phyloP scores from a whole-genome alignment of 2,797 vertebrate genomes.

The Acanthurus tractus region DNA sequence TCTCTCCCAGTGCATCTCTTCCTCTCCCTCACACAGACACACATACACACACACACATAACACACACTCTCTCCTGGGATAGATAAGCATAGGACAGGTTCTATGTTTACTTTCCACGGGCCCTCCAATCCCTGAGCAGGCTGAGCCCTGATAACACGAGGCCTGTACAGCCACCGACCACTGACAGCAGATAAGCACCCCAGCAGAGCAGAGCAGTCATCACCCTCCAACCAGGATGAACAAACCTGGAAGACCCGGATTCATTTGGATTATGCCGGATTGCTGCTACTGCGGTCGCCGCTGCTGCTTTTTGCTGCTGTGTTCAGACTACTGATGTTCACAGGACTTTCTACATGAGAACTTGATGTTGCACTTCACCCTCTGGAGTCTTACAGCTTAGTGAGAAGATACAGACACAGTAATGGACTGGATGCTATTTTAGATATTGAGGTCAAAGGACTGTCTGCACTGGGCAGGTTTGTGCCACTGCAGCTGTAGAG shows the following conservation, averaged over 20 bases:
- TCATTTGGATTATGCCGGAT: slow-evolving; percentile 89
- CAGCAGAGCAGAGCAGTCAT: slow-evolving; percentile 77
- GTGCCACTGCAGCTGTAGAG: slow-evolving; percentile 46
- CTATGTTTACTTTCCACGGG: slow-evolving; percentile 84
- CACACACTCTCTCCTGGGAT: slow-evolving; percentile 68
- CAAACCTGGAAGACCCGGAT: slow-evolving; percentile 81
- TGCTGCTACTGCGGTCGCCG: slow-evolving; percentile 61
- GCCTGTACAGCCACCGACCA: slow-evolving; percentile 79
- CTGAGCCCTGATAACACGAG: slow-evolving; percentile 84
- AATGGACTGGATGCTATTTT: slow-evolving; percentile 73
- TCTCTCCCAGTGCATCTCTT: slow-evolving; percentile 23
- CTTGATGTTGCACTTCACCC: slow-evolving; percentile 72
- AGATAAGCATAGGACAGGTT: slow-evolving; percentile 87
- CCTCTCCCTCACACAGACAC: slow-evolving; percentile 39
- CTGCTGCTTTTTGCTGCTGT: slow-evolving; percentile 61
- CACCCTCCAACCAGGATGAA: slow-evolving; percentile 81
- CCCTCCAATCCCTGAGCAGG: slow-evolving; percentile 83
- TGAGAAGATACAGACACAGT: slow-evolving; percentile 56
- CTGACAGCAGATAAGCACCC: slow-evolving; percentile 84
- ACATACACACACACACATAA: slow-evolving; percentile 11
- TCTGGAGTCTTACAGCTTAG: slow-evolving; percentile 67
- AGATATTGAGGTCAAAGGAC: slow-evolving; percentile 70
- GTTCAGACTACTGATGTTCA: slow-evolving; percentile 82
- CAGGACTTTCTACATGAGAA: slow-evolving; percentile 68
- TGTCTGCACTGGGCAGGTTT: slow-evolving; percentile 56